Evolutionary conservation across 2,888 invertebrate genomes (phyloP).

Genomic region (Caradrina clavipalpis): DNA sequence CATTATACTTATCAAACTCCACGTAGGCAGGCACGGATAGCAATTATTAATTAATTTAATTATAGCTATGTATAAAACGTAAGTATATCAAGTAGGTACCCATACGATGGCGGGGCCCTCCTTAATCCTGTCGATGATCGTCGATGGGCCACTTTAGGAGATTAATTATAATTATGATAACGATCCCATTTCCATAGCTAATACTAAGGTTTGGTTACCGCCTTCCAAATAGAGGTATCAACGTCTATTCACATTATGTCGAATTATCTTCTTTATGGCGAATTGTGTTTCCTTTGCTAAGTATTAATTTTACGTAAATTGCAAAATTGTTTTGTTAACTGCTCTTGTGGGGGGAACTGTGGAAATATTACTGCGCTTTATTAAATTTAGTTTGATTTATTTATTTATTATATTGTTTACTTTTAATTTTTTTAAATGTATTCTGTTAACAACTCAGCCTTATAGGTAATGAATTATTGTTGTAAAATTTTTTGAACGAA

Average conservation of each 20-base stretch:
- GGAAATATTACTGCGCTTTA: neutral
- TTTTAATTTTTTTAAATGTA: no score
- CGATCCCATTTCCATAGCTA: constrained; percentile 80
- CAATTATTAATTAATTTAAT: constrained; percentile 58
- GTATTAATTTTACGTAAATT: constrained; percentile 9
- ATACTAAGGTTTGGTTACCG: constrained; percentile 71
- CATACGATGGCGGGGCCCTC: constrained; percentile 48
- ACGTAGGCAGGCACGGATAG: constrained; percentile 7
- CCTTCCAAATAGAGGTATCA: constrained; percentile 66
- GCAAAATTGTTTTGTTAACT: neutral
- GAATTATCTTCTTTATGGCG: constrained; percentile 39
- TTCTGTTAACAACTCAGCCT: no score
- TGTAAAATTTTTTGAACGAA: no score
- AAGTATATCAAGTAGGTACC: constrained; percentile 36
- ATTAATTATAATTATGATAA: constrained; percentile 82
- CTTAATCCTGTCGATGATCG: constrained; percentile 67
- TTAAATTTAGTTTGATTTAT: no score
- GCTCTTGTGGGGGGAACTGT: neutral
- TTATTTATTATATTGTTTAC: no score
- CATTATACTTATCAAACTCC: constrained; percentile 34
- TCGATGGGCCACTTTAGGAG: constrained; percentile 71
- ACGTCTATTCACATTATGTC: constrained; percentile 43
- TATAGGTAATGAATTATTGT: no score
- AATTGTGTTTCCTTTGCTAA: constrained; percentile 26
- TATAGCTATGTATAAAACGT: constrained; percentile 30